Base-by-base conservation (phyloP, 2,888 invertebrate species). In the Rugalucina vietnamica region DNA sequence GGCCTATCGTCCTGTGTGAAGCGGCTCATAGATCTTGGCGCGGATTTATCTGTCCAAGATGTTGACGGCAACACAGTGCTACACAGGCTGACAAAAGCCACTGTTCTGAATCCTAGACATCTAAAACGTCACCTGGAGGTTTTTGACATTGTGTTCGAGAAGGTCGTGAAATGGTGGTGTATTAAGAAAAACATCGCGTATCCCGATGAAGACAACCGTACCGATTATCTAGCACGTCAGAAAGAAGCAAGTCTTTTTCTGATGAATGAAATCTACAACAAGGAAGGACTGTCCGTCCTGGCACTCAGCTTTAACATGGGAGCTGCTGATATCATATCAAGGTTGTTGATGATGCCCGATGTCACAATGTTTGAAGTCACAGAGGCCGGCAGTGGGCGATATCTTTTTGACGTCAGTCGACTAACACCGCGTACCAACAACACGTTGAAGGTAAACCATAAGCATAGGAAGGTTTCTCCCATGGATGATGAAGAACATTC, bases 81-180 rank as follows among this genome's bases (percentile, higher is more conserved):
- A 0, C 94, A 94, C 73, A 77, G 86, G 29, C 78, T 94, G 36
- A 89, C 91, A 2, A 69, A 85, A n/a, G 82, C 91, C 27, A 88
- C 90, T 0, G 89, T 90, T 0, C 70, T 79, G 12, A 86, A 91
- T 32, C 86, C 83, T 27, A 79, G 70, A 3, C 85, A 87, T 21
- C 18, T 34, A 0, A 75, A 85, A 0, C 69, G 76, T 1, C 88
- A 90, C 74, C 60, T 93, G 50, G 89, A 89, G 21, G 89, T 92
- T 8, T 76, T 91, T 32, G 90, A 91, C 32, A 70, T 79, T 0
- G 75, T 93, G n/a, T 34, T 91, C 1, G 86, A 90, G 1, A 83
- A 91, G 65, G 76, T 91, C 2, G 87, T 90, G 1, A 85, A 90
- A 54, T 94, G 94, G 94, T 94, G 93, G 92, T 93, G 93, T 79